Evolutionary conservation across 2,888 invertebrate genomes (phyloP).

Genomic region (Conistra vaccinii): DNA sequence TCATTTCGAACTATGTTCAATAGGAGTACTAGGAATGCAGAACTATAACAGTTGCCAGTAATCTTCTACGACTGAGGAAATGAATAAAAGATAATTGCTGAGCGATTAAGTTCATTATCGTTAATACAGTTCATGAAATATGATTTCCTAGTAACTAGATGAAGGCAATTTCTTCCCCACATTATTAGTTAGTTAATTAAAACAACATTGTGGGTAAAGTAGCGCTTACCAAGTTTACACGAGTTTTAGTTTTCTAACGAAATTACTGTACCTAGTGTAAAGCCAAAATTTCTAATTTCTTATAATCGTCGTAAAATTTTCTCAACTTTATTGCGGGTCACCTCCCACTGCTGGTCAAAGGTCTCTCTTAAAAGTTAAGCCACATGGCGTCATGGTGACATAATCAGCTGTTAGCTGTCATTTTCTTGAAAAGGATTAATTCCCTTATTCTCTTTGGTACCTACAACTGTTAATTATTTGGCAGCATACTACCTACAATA

Average conservation of each 20-base stretch:
- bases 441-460: neutral
- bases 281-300: neutral
- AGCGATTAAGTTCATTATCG: slow-evolving; percentile 16
- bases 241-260: neutral
- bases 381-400: neutral
- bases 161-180: neutral
- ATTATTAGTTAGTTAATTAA: neutral
- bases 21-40: slow-evolving; percentile 47
- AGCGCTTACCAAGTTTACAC: no score
- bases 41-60: slow-evolving; percentile 3
- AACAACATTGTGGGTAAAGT: neutral
- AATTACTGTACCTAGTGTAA: neutral
- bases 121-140: slow-evolving; percentile 7
- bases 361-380: neutral
- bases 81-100: slow-evolving; percentile 7
- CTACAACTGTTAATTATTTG: slow-evolving; percentile 1
- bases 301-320: neutral
- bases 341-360: neutral
- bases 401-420: neutral
- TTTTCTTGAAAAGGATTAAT: neutral
- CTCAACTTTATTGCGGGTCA: neutral
- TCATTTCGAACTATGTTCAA: slow-evolving; percentile 60
- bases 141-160: slow-evolving; percentile 37
- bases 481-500: neutral
- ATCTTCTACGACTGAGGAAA: slow-evolving; percentile 13